Conservation (phyloP, 2,797 vertebrate genomes). For the Esox lucius region DNA sequence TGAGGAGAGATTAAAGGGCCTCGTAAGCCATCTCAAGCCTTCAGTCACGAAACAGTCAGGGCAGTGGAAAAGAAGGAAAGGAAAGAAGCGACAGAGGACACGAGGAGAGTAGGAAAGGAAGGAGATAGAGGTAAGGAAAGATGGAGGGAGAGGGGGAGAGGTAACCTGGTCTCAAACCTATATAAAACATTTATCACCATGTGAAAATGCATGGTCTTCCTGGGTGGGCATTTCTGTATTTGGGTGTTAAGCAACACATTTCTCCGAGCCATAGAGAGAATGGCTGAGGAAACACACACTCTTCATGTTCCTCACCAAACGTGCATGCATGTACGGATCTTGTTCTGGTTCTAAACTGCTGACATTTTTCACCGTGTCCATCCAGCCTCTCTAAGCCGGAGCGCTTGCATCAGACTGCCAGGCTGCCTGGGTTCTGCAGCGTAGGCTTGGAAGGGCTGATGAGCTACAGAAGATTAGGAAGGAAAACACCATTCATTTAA, state of each 20-base stretch:
- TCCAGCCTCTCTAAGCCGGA: constrained; percentile 37
- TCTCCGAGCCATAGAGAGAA: not conserved
- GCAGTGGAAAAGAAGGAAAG: not conserved
- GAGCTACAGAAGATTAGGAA: constrained; percentile 66
- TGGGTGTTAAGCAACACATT: not conserved
- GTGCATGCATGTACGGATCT: not conserved
- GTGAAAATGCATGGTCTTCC: not conserved
- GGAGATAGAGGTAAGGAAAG: not conserved
- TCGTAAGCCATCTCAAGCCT: constrained; percentile 34
- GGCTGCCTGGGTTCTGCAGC: constrained; percentile 47
- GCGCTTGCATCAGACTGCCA: constrained; percentile 63
- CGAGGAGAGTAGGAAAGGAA: too few relatives aligned
- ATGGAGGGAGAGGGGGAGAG: not conserved
- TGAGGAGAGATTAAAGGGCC: constrained; percentile 38
- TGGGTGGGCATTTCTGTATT: not conserved
- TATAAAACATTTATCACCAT: not conserved
- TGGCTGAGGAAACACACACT: not conserved
- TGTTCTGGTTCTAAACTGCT: not conserved
- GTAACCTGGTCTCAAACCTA: not conserved
- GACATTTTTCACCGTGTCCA: not conserved
- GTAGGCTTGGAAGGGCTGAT: constrained; percentile 55
- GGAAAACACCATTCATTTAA: constrained; percentile 72
- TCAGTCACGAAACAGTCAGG: not conserved
- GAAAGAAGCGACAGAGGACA: not conserved
- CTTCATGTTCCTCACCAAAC: not conserved